phyloP scores from a whole-genome alignment of 2,113 vertebrate genomes.

The Amphilophus citrinellus region DNA sequence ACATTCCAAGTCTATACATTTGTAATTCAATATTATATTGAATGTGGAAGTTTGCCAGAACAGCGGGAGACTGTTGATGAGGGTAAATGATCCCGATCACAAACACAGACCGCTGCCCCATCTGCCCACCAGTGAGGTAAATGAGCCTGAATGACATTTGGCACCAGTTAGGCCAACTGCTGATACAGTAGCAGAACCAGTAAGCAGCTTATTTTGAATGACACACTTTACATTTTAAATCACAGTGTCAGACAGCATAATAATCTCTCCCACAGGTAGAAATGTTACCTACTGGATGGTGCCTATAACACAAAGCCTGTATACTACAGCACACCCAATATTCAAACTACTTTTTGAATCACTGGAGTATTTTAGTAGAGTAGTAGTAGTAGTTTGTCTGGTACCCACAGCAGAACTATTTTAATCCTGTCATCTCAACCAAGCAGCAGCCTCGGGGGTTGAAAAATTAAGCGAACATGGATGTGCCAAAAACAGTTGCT shows the following conservation, averaged over 20 bases:
- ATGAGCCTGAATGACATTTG: slow-evolving; percentile 26
- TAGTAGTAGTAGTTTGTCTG: background rate
- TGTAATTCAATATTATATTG: slow-evolving; percentile 27
- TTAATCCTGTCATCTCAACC: background rate
- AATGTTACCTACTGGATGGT: no score
- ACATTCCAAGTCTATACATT: slow-evolving; percentile 26
- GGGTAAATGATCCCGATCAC: slow-evolving; percentile 67
- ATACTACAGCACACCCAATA: background rate
- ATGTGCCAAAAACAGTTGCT: background rate
- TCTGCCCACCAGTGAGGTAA: slow-evolving; percentile 22
- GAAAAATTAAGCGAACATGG: background rate
- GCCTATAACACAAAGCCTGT: no score
- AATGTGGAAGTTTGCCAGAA: slow-evolving; percentile 47
- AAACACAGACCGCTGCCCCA: slow-evolving; percentile 41
- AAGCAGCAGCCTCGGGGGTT: background rate
- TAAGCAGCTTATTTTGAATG: background rate
- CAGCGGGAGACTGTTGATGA: slow-evolving; percentile 56
- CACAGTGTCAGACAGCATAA: background rate
- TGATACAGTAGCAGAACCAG: slow-evolving; percentile 40
- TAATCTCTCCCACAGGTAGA: background rate
- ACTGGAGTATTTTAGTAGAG: background rate
- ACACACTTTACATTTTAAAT: background rate
- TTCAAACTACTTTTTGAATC: background rate
- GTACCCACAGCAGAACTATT: background rate
- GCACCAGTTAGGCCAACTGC: slow-evolving; percentile 1